A percentile compares a stretch with the other conserved stretches of the same genome.
Evolutionary conservation across 1,140 invertebrate genomes (phyloP).

Genomic region (Spodoptera frugiperda): DNA sequence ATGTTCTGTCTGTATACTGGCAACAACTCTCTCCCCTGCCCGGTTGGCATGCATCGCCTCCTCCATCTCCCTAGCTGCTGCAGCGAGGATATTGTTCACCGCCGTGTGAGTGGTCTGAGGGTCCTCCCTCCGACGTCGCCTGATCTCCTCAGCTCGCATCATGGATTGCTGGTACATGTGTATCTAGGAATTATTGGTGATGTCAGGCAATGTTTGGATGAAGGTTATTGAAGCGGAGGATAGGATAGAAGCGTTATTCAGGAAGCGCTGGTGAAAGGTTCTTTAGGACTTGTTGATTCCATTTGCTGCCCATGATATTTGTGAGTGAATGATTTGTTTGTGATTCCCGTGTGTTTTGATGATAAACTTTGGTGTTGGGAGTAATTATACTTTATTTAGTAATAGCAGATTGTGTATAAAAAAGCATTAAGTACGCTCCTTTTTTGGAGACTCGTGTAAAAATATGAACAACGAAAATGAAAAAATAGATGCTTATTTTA

Average conservation of each 20-base stretch:
- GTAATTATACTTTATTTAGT: too few relatives aligned
- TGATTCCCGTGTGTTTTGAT: too few relatives aligned
- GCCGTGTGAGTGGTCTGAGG: constrained; percentile 76
- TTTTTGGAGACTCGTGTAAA: too few relatives aligned
- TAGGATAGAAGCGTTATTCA: constrained; percentile 7
- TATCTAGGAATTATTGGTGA: constrained; percentile 63
- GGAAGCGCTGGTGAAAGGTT: neutral
- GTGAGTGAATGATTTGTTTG: neutral
- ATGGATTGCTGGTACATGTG: constrained; percentile 85
- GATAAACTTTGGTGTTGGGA: too few relatives aligned
- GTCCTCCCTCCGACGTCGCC: constrained; percentile 78
- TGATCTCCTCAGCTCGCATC: constrained; percentile 79
- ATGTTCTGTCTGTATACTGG: constrained; percentile 80
- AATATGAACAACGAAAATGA: too few relatives aligned
- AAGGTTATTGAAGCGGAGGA: constrained; percentile 19
- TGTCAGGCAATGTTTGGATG: constrained; percentile 34
- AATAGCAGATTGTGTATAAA: too few relatives aligned
- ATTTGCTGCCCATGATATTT: neutral
- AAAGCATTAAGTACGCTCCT: too few relatives aligned
- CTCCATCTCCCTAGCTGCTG: constrained; percentile 81
- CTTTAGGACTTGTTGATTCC: neutral
- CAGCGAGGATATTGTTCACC: constrained; percentile 82
- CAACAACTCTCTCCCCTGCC: constrained; percentile 65
- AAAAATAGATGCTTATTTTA: too few relatives aligned
- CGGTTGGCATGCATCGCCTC: constrained; percentile 71